Evolutionary conservation across 2,113 vertebrate genomes (phyloP), one percentile per base, ranked within the genome.

Genomic region (Prionailurus viverrinus): DNA sequence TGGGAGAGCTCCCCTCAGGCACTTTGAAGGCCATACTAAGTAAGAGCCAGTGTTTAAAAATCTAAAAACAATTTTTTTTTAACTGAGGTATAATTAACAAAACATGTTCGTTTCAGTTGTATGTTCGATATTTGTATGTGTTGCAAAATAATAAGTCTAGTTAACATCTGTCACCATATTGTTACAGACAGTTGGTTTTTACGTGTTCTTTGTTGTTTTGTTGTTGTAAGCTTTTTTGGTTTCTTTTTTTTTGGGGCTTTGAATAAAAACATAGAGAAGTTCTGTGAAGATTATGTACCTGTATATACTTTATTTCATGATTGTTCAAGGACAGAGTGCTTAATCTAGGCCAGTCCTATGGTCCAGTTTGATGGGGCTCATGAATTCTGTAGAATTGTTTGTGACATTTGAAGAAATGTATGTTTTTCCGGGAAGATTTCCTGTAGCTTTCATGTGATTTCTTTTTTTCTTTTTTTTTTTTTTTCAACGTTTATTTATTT

Each of bases 1-100:
- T 4, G 99, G 99, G 33, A 99, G 98, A 92, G 99, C 99, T 53
- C 99, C 99, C 0, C 99, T 99, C 29, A 98, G 99, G 76, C 99
- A 99, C 94, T 99, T 99, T 86, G 99, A 98, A 95, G 99, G 99
- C 0, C 99, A 99, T 71, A 98, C 99, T 41, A 99, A 99, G 99
- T 99, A 99, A 97, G 99, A 94, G 53, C 65, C 33, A 39, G 13
- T 58, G 27, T 96, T 51, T 41, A 65, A 78, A 76, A 51, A n/a
- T 80, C 53, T 51, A 33, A 45, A 45, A 45, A 45, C 45, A 45
- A 9, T 9, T 45, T 45, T 23, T 89, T 89, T 78, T 78, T 45
- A 41, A 89, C 33, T 55, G 58, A 45, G 36, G n/a, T 90, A 36
- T 84, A 84, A 29, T 83, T 33, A 76, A 53, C 27, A 45, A 73